phyloP scores from a whole-genome alignment of 2,888 invertebrate species.

The Dasypolia templi region DNA sequence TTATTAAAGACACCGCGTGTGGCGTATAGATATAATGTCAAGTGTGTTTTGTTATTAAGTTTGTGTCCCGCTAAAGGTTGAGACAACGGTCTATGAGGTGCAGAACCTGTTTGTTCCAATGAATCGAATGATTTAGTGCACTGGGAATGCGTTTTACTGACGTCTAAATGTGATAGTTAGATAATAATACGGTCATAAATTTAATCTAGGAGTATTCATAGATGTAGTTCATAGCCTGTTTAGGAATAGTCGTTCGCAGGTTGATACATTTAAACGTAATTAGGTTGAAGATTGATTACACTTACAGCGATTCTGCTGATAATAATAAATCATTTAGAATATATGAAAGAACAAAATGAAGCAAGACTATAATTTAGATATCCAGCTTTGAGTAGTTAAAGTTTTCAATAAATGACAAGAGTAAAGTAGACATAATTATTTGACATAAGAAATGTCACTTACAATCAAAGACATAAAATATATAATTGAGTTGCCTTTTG shows the following conservation, averaged over 20 bases:
- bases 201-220: conserved; percentile 65
- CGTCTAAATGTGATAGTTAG: conserved; percentile 78
- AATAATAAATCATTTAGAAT: neutral
- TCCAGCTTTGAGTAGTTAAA: too few species aligned
- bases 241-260: conserved; percentile 12
- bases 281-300: neutral
- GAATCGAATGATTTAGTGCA: conserved; percentile 83
- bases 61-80: conserved; percentile 85
- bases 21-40: conserved; percentile 82
- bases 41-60: conserved; percentile 84
- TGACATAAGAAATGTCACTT: too few species aligned
- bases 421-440: too few species aligned
- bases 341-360: neutral
- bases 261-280: conserved; percentile 26
- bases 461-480: too few species aligned
- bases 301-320: neutral
- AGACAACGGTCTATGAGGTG: conserved; percentile 79
- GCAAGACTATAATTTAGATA: neutral
- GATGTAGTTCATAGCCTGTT: conserved; percentile 50
- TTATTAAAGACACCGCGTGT: conserved; percentile 74
- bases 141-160: conserved; percentile 85
- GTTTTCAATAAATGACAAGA: too few species aligned
- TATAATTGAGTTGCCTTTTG: too few species aligned
- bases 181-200: conserved; percentile 83
- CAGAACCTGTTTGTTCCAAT: conserved; percentile 83